Base-by-base conservation (phyloP, 2,888 invertebrate species). In the Cosmorhoe ocellata region DNA sequence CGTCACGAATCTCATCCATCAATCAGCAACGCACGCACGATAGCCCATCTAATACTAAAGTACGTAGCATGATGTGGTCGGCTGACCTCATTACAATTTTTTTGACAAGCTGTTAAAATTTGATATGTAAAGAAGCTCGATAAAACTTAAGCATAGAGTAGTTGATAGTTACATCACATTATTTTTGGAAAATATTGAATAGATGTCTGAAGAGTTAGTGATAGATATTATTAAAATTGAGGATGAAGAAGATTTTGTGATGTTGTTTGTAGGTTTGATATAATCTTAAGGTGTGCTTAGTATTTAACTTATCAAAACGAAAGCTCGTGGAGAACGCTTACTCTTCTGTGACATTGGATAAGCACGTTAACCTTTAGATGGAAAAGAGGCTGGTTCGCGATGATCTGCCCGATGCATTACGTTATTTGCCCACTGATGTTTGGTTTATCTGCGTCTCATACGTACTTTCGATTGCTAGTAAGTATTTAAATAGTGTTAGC, bases 101-200 rank as follows among this genome's bases (percentile, higher is more conserved):
- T 54, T 49, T 43, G 36, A 30, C 22, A 40, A 48, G 10, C 14
- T 44, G 30, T 37, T 22, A 11, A 48, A 36, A 34, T 4, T 10
- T 8, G 12, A 32, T n/a, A 28, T 27, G 18, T 7, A 41, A 24
- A n/a, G n/a, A 26, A 10, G 6, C 42, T 43, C 22, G 31, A 8
- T 42, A 43, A 13, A 32, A n/a, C 18, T 28, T 12, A 34, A 11
- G 8, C 18, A 18, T 48, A 42, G 30, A 36, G 31, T 41, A 42
- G 42, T 39, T 39, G 39, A 46, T 51, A 37, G 39, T 43, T 40
- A 52, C 47, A 41, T 41, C 40, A 38, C 39, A 45, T 38, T 57
- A 59, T 58, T 61, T 59, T 59, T 61, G 45, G 52, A 56, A 52
- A 56, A 48, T 58, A 33, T 56, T 58, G 13, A 50, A 55, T 31